Evolutionary conservation across 2,113 vertebrate species (phyloP).

Genomic region (Plecturocebus donacophilus): DNA sequence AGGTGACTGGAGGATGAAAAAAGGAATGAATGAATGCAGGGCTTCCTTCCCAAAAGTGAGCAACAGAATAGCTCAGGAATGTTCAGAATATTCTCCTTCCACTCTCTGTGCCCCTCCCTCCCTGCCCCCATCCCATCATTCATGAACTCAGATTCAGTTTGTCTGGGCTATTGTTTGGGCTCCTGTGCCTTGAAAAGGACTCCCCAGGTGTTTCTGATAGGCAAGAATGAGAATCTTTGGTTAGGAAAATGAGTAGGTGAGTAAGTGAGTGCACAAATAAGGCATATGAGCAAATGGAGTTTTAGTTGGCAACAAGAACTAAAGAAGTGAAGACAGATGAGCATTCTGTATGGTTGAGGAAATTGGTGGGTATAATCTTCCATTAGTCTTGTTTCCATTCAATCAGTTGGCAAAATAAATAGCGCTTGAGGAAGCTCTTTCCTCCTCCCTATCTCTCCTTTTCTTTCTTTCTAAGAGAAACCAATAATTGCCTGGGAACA

Average conservation of each 20-base stretch:
- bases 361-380: background rate
- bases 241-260: background rate
- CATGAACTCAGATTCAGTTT: background rate
- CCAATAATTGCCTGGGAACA: background rate
- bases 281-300: background rate
- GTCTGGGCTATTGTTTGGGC: background rate
- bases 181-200: background rate
- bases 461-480: background rate
- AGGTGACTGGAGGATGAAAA: background rate
- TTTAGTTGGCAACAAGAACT: background rate
- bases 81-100: background rate
- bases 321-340: background rate
- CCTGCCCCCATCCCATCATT: background rate
- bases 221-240: background rate
- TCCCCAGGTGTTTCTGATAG: background rate
- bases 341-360: background rate
- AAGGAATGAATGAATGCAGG: background rate
- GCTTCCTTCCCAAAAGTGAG: background rate
- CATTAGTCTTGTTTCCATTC: background rate
- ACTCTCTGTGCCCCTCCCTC: fast-evolving
- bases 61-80: background rate
- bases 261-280: background rate
- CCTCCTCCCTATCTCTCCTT: background rate
- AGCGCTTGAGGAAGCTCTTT: background rate
- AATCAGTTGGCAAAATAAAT: background rate